These are phyloP conservation scores for Brachionus koreanus DNA, from an alignment of 1,140 invertebrate genomes.

Conservation along the genomic window DNA sequence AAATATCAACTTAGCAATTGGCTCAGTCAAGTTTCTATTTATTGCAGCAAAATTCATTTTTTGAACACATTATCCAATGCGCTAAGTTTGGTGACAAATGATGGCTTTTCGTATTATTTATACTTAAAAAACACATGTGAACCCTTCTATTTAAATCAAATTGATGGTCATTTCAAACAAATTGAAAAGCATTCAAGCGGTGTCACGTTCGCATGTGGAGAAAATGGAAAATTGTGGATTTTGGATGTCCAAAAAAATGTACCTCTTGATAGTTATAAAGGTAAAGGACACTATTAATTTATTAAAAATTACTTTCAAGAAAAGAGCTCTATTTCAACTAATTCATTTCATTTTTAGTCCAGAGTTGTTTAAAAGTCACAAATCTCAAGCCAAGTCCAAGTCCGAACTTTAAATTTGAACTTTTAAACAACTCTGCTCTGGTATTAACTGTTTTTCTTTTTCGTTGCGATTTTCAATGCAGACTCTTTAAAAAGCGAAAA, in stretches of 20 bases:
- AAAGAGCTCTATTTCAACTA: no score
- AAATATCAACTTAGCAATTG: slow-evolving; percentile 1
- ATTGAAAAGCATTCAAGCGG: slow-evolving; percentile 37
- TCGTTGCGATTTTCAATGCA: no score
- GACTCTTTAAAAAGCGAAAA: no score
- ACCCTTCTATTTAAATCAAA: slow-evolving; percentile 20
- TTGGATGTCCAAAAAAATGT: not conserved
- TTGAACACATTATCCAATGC: not conserved
- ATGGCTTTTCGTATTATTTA: slow-evolving; percentile 26
- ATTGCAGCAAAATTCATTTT: not conserved
- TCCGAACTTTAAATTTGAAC: no score
- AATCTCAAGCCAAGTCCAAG: no score
- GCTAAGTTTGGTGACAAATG: not conserved
- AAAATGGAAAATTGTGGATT: slow-evolving; percentile 42
- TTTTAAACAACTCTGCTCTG: no score
- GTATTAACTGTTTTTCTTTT: no score
- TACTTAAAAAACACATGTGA: not conserved
- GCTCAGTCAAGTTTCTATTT: slow-evolving; percentile 28
- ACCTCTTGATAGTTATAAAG: slow-evolving; percentile 15
- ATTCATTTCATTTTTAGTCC: no score
- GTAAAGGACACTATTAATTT: no score
- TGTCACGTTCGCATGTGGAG: slow-evolving; percentile 11
- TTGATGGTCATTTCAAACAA: slow-evolving; percentile 44
- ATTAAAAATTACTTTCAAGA: no score
- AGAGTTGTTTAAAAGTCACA: no score